Base-by-base conservation (phyloP, 2,888 invertebrate genomes). In the Brachypalpus laphriformis region DNA sequence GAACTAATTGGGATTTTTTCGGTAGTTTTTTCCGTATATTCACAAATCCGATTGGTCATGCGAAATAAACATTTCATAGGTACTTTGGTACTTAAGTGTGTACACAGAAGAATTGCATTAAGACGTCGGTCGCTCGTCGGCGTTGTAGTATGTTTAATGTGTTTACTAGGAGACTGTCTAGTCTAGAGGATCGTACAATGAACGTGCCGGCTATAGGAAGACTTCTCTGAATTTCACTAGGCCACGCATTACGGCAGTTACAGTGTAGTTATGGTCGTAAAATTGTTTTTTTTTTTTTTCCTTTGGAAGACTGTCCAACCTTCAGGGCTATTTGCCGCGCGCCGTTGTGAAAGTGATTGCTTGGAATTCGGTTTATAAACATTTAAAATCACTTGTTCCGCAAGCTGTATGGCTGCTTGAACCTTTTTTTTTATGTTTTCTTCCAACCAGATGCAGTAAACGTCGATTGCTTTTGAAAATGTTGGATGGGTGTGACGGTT, bases 281-380 rank as follows among this genome's bases (percentile, higher is more conserved):
- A 34, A n/a, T 5, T 3, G 7, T 47, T 65, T 65, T 47, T 3
- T 28, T 65, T 31, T 3, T 11, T 20, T 70, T 34, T 31, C 40
- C 28, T 14, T 28, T 9, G 16, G 22, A 47, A 47, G 31, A 70
- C 47, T 57, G 22, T 65, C 37, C 34, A 56, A 31, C 47, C n/a
- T 45, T 28, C 31, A 20, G 31, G 63, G 42, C 37, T 16, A 42
- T 34, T 49, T 57, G 40, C 37, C 22, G n/a, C n/a, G n/a, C n/a
- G 31, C 20, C 31, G 34, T 25, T 63, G 75, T 75, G 56, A 81
- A 81, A 81, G 63, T 63, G 31, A 63, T 63, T 74, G 49, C 14
- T 54, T 42, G 25, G 11, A 59, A 74, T 61, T 61, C 20, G 40
- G 42, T 42, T 25, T 31, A 54, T 34, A 56, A 47, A 42, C 14